Evolutionary conservation across 2,888 invertebrate genomes (phyloP), one percentile per base, ranked within the genome.

Genomic region (Drosophila putrida): DNA sequence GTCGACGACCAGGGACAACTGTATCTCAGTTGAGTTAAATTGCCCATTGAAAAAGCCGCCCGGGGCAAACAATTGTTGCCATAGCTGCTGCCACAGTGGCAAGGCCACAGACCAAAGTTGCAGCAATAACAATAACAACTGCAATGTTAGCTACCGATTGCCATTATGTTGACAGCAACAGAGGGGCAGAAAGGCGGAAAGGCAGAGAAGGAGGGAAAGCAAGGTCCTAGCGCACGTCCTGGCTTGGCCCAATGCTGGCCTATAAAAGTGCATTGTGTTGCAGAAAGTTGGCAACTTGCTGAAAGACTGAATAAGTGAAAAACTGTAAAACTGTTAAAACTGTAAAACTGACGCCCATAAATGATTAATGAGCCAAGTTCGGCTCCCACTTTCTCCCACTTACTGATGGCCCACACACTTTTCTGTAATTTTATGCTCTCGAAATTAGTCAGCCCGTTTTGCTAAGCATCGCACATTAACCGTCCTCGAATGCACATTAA

Each of bases 341-440:
- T 66, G 60, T 63, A 69, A 63, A 69, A 73, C 69, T 70, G 74
- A 70, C 62, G 70, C 77, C 88, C 82, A 89, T 82, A 87, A 90
- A 88, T 88, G 88, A 90, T 88, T 85, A 90, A 88, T 90, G 90
- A 71, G 41, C 57, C 71, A 79, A 84, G 82, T 88, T 86, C 72
- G 59, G 41, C 66, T 46, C n/a, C 44, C 44, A 47, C 49, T 71
- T 63, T 64, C 51, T 46, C n/a, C 44, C 44, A 47, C 49, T 71
- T 63, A 62, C 51, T 61, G 72, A 88, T 80, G 75, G 72, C 41
- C 65, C 71, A 65, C 75, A 80, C 83, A 88, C 72, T 85, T 85
- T 64, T 64, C 63, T 53, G 60, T 72, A 77, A 77, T 84, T 73
- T 75, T 51, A 55, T 68, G 57, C 71, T 60, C 39, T 65, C 44